Evolutionary conservation across 53 echinoderm and acorn worm species (phyloP).

Genomic region (Luidia sarsii): DNA sequence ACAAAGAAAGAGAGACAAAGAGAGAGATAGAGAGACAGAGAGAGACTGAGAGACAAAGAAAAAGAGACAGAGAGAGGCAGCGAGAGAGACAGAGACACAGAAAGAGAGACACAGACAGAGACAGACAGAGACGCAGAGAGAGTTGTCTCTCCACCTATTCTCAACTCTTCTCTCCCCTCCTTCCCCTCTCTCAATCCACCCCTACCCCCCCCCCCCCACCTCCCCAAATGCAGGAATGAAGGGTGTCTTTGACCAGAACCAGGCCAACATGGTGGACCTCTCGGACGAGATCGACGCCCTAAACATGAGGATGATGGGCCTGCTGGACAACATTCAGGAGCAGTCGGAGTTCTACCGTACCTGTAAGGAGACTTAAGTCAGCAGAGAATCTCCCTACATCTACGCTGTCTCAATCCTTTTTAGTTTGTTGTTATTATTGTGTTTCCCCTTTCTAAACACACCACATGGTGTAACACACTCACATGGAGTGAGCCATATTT

Average conservation of each 20-base stretch:
- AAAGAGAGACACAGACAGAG: too few relatives aligned
- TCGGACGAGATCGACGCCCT: slow-evolving; percentile 67
- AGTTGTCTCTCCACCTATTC: neutral
- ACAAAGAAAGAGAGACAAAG: too few relatives aligned
- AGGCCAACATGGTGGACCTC: slow-evolving; percentile 66
- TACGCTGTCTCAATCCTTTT: too few relatives aligned
- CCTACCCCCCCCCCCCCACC: neutral
- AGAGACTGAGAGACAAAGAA: too few relatives aligned
- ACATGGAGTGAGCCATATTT: too few relatives aligned
- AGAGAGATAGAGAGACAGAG: too few relatives aligned
- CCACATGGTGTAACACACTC: neutral
- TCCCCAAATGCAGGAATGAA: slow-evolving; percentile 72
- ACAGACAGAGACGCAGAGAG: neutral
- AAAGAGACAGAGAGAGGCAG: too few relatives aligned
- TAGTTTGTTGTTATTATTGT: too few relatives aligned
- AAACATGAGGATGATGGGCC: slow-evolving; percentile 65
- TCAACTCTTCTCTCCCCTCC: neutral
- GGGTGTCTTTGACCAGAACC: slow-evolving; percentile 62
- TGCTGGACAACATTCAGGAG: slow-evolving; percentile 62
- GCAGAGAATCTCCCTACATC: too few relatives aligned
- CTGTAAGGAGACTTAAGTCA: slow-evolving; percentile 58
- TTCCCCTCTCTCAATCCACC: too few relatives aligned
- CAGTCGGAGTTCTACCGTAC: slow-evolving; percentile 64
- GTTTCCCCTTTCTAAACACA: too few relatives aligned
- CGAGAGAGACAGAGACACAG: too few relatives aligned